Conservation (phyloP, 1,140 invertebrate genomes). For the Drosophila sulfurigaster region DNA sequence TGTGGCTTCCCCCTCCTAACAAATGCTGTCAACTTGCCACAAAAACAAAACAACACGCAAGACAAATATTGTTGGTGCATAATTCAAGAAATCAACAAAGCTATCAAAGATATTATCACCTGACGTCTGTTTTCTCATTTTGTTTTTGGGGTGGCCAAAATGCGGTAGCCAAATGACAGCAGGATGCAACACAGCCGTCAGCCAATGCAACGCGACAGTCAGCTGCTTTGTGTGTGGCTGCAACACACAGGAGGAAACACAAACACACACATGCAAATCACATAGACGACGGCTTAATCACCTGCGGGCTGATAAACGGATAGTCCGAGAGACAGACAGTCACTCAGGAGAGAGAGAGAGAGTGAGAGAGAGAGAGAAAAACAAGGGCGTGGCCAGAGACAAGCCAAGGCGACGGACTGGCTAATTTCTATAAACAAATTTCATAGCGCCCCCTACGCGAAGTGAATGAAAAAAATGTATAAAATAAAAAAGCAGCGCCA, state of each 20-base stretch:
- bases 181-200: slow-evolving; percentile 58
- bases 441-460: slow-evolving; percentile 45
- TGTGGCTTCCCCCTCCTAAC: neutral
- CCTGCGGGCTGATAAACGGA: slow-evolving; percentile 70
- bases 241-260: slow-evolving; percentile 28
- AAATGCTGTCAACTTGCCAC: neutral
- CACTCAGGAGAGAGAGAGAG: no score
- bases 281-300: slow-evolving; percentile 72
- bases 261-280: slow-evolving; percentile 41
- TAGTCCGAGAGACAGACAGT: slow-evolving; percentile 18
- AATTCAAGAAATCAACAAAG: slow-evolving; percentile 51
- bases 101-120: slow-evolving; percentile 62
- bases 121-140: slow-evolving; percentile 10
- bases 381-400: slow-evolving; percentile 58
- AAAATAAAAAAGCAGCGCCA: slow-evolving; percentile 54
- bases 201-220: slow-evolving; percentile 8
- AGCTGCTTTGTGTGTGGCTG: slow-evolving; percentile 7
- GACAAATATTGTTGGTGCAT: slow-evolving; percentile 23
- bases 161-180: slow-evolving; percentile 72
- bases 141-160: slow-evolving; percentile 43
- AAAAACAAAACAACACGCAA: slow-evolving; percentile 36
- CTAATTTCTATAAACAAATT: slow-evolving; percentile 80
- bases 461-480: neutral
- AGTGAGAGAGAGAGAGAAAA: neutral
- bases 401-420: slow-evolving; percentile 52